phyloP scores from a whole-genome alignment of 1,140 invertebrate genomes.

The Drosophila ercepeae region DNA sequence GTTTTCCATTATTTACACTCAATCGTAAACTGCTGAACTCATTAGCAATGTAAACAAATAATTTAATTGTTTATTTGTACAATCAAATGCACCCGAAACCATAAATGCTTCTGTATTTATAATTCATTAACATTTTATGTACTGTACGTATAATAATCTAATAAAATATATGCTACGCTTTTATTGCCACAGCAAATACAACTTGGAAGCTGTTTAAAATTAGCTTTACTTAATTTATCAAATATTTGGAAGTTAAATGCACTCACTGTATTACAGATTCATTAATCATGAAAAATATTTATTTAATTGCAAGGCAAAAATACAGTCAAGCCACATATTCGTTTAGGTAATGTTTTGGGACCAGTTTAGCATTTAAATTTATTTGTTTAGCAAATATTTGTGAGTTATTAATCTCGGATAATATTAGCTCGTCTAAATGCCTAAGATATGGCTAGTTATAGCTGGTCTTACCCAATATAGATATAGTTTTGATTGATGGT shows the following conservation, averaged over 20 bases:
- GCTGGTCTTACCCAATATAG: background rate
- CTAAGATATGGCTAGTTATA: background rate
- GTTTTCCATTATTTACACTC: background rate
- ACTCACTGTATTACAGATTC: background rate
- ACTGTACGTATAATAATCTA: conserved; percentile 1
- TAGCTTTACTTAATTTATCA: conserved; percentile 21
- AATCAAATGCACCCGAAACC: background rate
- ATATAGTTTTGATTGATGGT: background rate
- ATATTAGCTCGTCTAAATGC: background rate
- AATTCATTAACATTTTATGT: background rate
- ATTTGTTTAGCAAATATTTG: background rate
- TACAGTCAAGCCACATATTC: background rate
- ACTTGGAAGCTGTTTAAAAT: conserved; percentile 1
- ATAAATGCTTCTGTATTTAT: background rate
- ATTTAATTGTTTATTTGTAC: no score
- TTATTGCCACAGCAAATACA: background rate
- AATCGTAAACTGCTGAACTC: no score
- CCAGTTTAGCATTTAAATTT: background rate
- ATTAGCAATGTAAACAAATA: no score
- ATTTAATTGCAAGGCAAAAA: conserved; percentile 1
- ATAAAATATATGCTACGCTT: background rate
- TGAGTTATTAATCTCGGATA: background rate
- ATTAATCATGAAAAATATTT: conserved; percentile 15
- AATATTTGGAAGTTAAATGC: conserved; percentile 10
- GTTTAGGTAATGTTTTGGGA: background rate